These are phyloP conservation scores for Horisme vitalbata DNA, from an alignment of 2,888 invertebrate genomes.

Conservation along the genomic window DNA sequence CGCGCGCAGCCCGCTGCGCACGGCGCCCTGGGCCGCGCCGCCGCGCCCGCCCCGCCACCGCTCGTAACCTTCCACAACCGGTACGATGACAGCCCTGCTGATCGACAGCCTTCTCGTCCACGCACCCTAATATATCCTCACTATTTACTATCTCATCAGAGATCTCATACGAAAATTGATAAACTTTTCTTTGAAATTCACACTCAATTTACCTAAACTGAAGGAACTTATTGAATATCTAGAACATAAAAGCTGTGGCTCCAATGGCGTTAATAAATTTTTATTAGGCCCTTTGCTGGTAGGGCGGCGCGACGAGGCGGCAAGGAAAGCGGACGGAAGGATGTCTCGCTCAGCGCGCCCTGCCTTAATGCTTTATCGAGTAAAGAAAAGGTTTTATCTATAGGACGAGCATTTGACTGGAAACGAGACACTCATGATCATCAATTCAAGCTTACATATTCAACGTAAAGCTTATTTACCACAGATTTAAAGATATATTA, in stretches of 20 bases:
- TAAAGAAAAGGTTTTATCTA: constrained; percentile 48
- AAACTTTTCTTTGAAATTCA: constrained; percentile 10
- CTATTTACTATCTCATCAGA: constrained; percentile 12
- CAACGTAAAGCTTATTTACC: no score
- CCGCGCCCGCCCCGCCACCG: constrained; percentile 58
- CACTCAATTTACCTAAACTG: constrained; percentile 26
- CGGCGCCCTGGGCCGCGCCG: constrained; percentile 53
- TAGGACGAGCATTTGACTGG: constrained; percentile 36
- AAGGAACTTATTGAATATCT: constrained; percentile 29
- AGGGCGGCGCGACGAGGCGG: constrained; percentile 41
- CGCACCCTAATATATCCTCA: constrained; percentile 25
- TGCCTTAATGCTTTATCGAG: constrained; percentile 45
- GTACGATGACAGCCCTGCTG: constrained; percentile 66
- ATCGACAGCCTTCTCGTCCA: constrained; percentile 56
- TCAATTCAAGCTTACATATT: constrained; percentile 6
- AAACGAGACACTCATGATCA: constrained; percentile 18
- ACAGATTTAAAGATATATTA: no score
- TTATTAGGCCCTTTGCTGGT: constrained; percentile 48
- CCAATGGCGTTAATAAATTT: constrained; percentile 42
- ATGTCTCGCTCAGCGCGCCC: constrained; percentile 48
- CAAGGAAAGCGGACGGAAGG: constrained; percentile 47
- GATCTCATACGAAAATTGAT: constrained; percentile 6
- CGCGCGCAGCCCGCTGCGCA: constrained; percentile 63
- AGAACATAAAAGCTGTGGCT: constrained; percentile 35
- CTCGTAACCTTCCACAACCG: constrained; percentile 75